These are phyloP conservation scores for Pachycephala philippinensis DNA, from an alignment of 2,113 vertebrate species.

Conservation along the genomic window DNA sequence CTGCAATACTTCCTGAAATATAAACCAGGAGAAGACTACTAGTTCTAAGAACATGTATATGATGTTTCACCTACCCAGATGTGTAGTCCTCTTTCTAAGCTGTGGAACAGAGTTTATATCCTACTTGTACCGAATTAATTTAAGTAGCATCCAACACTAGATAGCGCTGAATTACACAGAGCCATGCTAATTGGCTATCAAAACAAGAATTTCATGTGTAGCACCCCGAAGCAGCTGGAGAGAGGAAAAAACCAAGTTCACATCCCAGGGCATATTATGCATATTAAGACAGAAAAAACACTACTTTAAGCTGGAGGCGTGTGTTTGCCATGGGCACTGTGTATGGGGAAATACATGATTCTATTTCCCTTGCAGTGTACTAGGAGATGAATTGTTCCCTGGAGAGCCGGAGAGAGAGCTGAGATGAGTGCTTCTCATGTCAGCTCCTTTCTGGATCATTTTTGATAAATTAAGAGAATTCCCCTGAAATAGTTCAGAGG, in stretches of 20 bases:
- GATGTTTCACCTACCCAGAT: background rate
- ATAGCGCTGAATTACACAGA: background rate
- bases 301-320: background rate
- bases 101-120: background rate
- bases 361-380: background rate
- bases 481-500: background rate
- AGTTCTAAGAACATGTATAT: background rate
- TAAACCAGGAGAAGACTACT: background rate
- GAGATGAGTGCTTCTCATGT: background rate
- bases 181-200: background rate
- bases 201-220: background rate
- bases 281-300: background rate
- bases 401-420: background rate
- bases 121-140: background rate
- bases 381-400: background rate
- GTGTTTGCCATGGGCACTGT: background rate
- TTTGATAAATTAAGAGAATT: constrained; percentile 2
- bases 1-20: background rate
- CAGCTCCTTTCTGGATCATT: constrained; percentile 2
- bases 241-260: background rate
- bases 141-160: background rate
- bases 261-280: background rate
- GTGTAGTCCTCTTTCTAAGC: background rate
- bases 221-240: background rate
- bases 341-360: background rate